These are phyloP conservation scores for Cheiracanthium punctorium DNA, from an alignment of 2,888 invertebrate species.

Conservation along the genomic window DNA sequence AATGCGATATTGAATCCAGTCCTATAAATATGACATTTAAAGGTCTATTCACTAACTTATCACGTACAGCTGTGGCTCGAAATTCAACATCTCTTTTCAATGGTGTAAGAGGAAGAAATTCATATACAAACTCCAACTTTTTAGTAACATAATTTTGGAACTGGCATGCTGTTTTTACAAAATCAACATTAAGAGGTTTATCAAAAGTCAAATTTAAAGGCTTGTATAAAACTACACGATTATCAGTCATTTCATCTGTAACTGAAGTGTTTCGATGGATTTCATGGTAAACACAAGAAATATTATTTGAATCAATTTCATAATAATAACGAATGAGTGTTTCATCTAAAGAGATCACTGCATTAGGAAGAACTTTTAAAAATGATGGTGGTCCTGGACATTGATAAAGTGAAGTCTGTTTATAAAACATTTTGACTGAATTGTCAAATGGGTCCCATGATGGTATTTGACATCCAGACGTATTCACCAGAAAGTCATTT, in stretches of 20 bases:
- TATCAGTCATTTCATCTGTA: conserved; percentile 32
- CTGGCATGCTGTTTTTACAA: conserved; percentile 46
- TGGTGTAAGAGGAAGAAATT: conserved; percentile 51
- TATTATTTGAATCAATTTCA: conserved; percentile 31
- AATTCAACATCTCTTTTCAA: conserved; percentile 46
- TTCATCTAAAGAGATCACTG: conserved; percentile 40
- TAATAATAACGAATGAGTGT: conserved; percentile 54
- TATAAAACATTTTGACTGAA: conserved; percentile 37
- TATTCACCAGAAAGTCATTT: conserved; percentile 42
- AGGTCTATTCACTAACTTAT: conserved; percentile 15
- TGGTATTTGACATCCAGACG: conserved; percentile 64
- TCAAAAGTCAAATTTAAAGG: conserved; percentile 23
- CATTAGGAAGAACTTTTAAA: conserved; percentile 36
- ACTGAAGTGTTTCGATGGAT: conserved; percentile 18
- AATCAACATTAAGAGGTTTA: conserved; percentile 35
- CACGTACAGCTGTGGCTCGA: neutral
- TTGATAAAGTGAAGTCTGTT: conserved; percentile 34
- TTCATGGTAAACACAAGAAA: conserved; percentile 51
- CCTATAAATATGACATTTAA: conserved; percentile 87
- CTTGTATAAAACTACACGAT: neutral
- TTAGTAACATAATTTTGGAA: neutral
- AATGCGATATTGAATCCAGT: conserved; percentile 88
- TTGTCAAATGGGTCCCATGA: conserved; percentile 55
- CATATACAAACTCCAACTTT: neutral
- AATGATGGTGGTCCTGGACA: conserved; percentile 48